Evolutionary conservation across 2,113 vertebrate genomes (phyloP).

Genomic region (Pygoscelis antarcticus): DNA sequence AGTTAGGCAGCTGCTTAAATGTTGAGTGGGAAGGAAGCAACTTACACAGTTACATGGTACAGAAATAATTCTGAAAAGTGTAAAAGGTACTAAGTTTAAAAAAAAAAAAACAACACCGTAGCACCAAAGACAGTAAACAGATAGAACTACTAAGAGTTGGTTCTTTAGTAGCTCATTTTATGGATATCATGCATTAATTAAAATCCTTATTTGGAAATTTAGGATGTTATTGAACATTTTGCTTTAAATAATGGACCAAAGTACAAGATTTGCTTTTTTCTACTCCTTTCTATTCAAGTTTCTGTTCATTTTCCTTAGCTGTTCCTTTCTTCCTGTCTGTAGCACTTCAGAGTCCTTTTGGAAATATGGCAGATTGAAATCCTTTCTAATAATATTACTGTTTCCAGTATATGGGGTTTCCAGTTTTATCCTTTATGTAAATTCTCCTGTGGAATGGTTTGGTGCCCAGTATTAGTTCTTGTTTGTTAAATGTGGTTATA

Average conservation of each 20-base stretch:
- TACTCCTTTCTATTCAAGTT: background rate
- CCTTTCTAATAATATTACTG: too few species aligned
- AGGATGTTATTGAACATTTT: background rate
- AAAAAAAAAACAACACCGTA: accelerated
- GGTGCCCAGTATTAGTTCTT: background rate
- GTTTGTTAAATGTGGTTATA: background rate
- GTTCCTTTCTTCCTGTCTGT: background rate
- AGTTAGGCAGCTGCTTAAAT: background rate
- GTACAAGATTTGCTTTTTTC: background rate
- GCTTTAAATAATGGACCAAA: background rate
- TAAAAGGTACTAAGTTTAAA: background rate
- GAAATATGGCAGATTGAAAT: background rate
- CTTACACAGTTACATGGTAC: background rate
- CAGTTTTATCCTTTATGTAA: background rate
- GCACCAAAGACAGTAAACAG: background rate
- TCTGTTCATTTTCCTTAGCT: background rate
- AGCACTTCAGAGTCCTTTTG: background rate
- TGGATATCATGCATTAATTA: background rate
- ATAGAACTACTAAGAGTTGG: background rate
- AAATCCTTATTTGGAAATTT: background rate
- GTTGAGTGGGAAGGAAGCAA: background rate
- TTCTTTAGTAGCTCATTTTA: background rate
- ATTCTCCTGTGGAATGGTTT: background rate
- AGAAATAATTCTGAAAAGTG: background rate
- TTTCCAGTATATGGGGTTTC: background rate